phyloP scores from a whole-genome alignment of 2,113 vertebrate species.

The Pterocles burchelli region DNA sequence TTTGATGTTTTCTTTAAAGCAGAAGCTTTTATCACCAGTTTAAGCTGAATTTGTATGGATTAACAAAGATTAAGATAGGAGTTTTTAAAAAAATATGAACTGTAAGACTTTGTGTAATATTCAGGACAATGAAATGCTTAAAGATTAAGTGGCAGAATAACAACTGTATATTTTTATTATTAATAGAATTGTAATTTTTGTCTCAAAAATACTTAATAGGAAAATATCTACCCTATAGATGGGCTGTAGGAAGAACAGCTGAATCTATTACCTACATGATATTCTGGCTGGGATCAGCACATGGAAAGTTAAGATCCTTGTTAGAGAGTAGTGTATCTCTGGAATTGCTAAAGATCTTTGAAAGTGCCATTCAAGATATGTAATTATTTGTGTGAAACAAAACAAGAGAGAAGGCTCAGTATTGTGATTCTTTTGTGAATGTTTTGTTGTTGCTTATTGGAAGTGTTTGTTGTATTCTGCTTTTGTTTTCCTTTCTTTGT shows the following conservation, averaged over 20 bases:
- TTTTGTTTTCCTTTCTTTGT: background rate
- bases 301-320: background rate
- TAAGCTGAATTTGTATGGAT: constrained; percentile 20
- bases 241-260: background rate
- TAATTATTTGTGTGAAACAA: background rate
- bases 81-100: background rate
- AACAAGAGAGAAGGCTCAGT: background rate
- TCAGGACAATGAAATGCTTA: background rate
- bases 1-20: constrained; percentile 26
- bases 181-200: background rate
- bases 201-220: background rate
- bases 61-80: background rate
- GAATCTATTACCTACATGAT: background rate
- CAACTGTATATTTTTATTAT: background rate
- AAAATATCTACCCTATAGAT: background rate
- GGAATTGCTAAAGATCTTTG: background rate
- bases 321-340: background rate
- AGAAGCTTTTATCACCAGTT: background rate
- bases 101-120: background rate
- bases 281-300: background rate
- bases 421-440: background rate
- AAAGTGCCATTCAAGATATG: background rate
- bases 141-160: background rate
- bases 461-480: background rate
- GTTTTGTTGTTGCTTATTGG: background rate